A percentile compares a stretch with the other conserved stretches of the same genome.
phyloP scores from a whole-genome alignment of 2,113 vertebrate genomes.

The Notarius lentiginosus region DNA sequence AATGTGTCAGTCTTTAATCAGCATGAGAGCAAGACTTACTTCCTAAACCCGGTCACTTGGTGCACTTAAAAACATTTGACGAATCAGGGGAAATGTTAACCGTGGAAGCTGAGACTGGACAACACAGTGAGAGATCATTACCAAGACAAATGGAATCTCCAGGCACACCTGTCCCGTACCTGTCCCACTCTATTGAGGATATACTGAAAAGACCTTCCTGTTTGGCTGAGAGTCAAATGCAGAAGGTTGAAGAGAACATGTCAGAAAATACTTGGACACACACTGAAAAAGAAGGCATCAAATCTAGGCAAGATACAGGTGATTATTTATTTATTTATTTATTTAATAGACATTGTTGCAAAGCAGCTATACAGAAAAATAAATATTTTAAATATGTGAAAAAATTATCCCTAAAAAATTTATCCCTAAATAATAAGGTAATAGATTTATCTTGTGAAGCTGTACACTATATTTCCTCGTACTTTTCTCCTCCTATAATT shows the following conservation, averaged over 20 bases:
- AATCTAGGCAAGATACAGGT: slow-evolving; percentile 39
- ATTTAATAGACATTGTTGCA: too few relatives aligned
- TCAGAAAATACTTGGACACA: neutral
- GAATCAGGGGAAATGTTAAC: slow-evolving; percentile 21
- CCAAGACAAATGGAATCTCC: neutral
- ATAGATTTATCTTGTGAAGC: too few relatives aligned
- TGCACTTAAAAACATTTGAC: neutral
- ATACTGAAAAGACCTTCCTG: slow-evolving; percentile 51
- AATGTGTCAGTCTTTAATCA: slow-evolving; percentile 11
- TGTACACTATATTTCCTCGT: neutral
- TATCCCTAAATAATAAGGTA: too few relatives aligned
- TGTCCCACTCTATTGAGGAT: slow-evolving; percentile 54
- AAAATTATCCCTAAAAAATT: too few relatives aligned
- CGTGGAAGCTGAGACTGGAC: slow-evolving; percentile 4
- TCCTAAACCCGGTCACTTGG: neutral
- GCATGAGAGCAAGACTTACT: neutral
- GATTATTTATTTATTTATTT: neutral
- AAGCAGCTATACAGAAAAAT: too few relatives aligned
- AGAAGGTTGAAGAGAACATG: neutral
- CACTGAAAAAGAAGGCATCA: neutral
- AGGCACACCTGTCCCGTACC: neutral
- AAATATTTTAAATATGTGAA: too few relatives aligned
- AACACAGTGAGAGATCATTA: neutral
- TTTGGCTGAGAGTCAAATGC: neutral
- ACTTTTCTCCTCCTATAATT: neutral